A percentile compares a stretch with the other conserved stretches of the same genome.
Evolutionary conservation across 2,888 invertebrate genomes (phyloP).

Genomic region (Erpobdella octoculata): DNA sequence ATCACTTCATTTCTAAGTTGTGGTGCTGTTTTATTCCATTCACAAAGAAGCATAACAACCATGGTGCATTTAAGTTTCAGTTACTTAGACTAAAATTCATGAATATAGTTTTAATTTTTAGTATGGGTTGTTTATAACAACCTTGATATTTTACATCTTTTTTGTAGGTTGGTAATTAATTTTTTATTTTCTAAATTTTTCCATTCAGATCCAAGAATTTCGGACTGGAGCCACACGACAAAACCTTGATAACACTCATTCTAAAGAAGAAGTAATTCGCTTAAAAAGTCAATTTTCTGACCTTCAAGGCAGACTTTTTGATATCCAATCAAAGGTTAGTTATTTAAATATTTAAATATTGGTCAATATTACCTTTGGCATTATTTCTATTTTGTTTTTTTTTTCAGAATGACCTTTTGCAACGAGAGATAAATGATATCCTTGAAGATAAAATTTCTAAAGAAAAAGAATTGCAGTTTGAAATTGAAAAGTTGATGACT

Average conservation of each 20-base stretch:
- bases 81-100: no score
- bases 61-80: no score
- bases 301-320: slow-evolving; percentile 21
- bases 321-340: slow-evolving; percentile 25
- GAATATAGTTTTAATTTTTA: no score
- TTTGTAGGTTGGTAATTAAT: no score
- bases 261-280: slow-evolving; percentile 27
- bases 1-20: no score
- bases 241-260: slow-evolving; percentile 20
- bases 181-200: no score
- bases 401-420: slow-evolving; percentile 53
- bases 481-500: slow-evolving; percentile 45
- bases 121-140: no score
- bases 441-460: slow-evolving; percentile 54
- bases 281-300: slow-evolving; percentile 18
- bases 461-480: slow-evolving; percentile 53
- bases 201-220: slow-evolving; percentile 29
- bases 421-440: slow-evolving; percentile 54
- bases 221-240: slow-evolving; percentile 24
- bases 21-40: no score
- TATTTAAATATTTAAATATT: neutral
- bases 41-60: no score
- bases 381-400: neutral
- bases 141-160: no score
- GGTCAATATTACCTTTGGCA: neutral